phyloP scores from a whole-genome alignment of 2,888 invertebrate genomes.

The Chalcosyrphus nemorum region DNA sequence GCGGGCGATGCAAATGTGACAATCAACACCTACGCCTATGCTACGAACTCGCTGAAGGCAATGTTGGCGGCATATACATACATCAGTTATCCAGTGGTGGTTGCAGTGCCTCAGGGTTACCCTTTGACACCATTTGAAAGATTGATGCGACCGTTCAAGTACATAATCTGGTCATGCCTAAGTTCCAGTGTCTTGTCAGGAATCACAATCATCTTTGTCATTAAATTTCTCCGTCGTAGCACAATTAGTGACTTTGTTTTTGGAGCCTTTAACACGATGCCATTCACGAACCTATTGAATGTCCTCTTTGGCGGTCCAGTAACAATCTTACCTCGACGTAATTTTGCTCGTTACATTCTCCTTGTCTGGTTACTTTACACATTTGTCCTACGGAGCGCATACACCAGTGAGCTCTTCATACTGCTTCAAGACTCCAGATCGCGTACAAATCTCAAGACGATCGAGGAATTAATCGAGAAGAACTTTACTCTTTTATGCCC shows the following conservation, averaged over 20 bases:
- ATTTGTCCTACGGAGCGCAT: conserved; percentile 77
- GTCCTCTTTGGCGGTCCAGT: conserved; percentile 76
- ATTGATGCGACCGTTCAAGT: conserved; percentile 77
- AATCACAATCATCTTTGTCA: conserved; percentile 71
- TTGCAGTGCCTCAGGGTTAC: conserved; percentile 76
- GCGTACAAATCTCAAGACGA: conserved; percentile 68
- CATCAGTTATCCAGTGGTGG: conserved; percentile 75
- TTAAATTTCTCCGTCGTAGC: conserved; percentile 72
- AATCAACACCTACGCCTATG: conserved; percentile 76
- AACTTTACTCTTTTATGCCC: conserved; percentile 74
- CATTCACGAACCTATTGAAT: conserved; percentile 76
- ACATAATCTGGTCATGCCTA: conserved; percentile 77
- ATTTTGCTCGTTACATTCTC: conserved; percentile 79
- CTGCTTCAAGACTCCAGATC: conserved; percentile 78
- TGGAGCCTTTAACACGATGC: conserved; percentile 75
- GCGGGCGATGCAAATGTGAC: conserved; percentile 77
- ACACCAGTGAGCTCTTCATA: conserved; percentile 77
- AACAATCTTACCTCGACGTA: conserved; percentile 75
- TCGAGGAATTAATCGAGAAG: conserved; percentile 75
- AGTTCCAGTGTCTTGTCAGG: conserved; percentile 74
- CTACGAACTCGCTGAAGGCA: conserved; percentile 64
- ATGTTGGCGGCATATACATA: conserved; percentile 77
- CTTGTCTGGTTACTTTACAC: conserved; percentile 77
- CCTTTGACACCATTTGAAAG: conserved; percentile 76
- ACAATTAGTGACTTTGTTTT: conserved; percentile 75